These are phyloP conservation scores for Nylanderia fulva DNA, from an alignment of 1,140 invertebrate species.

Conservation along the genomic window DNA sequence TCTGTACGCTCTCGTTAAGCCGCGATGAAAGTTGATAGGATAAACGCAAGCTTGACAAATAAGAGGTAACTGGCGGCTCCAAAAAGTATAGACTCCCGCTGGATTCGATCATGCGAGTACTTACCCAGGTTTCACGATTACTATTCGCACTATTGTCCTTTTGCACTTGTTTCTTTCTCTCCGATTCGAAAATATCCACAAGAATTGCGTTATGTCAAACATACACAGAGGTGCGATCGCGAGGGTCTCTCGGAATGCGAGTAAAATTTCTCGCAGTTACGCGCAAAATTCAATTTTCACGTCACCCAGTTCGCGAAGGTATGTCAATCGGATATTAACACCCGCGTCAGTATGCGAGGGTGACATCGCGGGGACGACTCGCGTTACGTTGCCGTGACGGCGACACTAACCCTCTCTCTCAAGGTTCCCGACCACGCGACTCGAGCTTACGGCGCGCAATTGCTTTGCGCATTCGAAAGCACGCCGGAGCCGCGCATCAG, in stretches of 20 bases:
- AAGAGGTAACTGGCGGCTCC: not conserved
- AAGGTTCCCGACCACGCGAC: slow-evolving; percentile 70
- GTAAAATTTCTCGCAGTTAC: not conserved
- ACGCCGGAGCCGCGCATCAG: slow-evolving; percentile 27
- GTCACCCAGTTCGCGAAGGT: not conserved
- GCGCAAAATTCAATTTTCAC: not conserved
- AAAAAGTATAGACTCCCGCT: not conserved
- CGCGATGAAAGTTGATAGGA: slow-evolving; percentile 51
- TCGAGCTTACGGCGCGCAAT: slow-evolving; percentile 66
- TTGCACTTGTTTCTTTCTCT: not conserved
- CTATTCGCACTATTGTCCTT: not conserved
- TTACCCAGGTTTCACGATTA: not conserved
- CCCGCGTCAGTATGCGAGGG: not conserved
- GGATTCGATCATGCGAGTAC: not conserved
- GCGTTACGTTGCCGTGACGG: slow-evolving; percentile 69
- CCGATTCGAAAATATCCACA: not conserved
- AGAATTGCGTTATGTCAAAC: not conserved
- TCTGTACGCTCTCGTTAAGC: slow-evolving; percentile 48
- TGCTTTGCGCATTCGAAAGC: slow-evolving; percentile 66
- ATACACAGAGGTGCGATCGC: no score
- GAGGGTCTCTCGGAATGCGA: not conserved
- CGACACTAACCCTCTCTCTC: slow-evolving; percentile 70
- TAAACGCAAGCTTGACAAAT: slow-evolving; percentile 54
- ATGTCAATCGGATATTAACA: not conserved
- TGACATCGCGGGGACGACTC: slow-evolving; percentile 52